These are phyloP conservation scores for Myocastor coypus DNA, from an alignment of 2,113 vertebrate genomes.

Conservation along the genomic window DNA sequence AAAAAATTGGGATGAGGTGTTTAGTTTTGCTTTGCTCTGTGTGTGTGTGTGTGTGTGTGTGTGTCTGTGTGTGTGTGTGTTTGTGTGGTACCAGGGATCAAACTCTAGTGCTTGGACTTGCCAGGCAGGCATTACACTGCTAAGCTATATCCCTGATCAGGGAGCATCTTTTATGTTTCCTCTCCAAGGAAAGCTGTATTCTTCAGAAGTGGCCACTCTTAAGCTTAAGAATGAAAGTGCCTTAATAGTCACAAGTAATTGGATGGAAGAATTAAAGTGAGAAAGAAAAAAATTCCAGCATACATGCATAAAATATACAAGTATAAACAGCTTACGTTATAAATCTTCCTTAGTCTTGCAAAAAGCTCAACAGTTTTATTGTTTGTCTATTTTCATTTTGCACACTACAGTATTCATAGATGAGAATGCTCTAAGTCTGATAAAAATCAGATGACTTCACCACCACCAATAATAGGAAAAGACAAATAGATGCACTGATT, in stretches of 20 bases:
- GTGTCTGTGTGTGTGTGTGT: too few relatives aligned
- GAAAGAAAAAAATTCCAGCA: slow-evolving; percentile 27
- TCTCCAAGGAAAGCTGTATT: neutral
- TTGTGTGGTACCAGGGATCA: too few relatives aligned
- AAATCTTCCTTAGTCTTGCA: slow-evolving; percentile 27
- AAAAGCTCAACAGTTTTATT: slow-evolving; percentile 52
- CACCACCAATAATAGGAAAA: slow-evolving; percentile 59
- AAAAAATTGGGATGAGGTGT: neutral
- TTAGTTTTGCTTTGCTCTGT: too few relatives aligned
- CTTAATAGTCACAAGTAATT: slow-evolving; percentile 2
- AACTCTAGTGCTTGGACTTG: too few relatives aligned
- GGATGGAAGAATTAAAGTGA: slow-evolving; percentile 25
- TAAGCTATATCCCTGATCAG: neutral
- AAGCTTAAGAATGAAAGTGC: slow-evolving; percentile 47
- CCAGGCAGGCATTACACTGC: too few relatives aligned
- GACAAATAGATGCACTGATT: slow-evolving; percentile 41
- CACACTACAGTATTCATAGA: slow-evolving; percentile 68
- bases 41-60: too few relatives aligned
- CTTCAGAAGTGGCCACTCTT: neutral
- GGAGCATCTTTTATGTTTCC: neutral
- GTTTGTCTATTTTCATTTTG: slow-evolving; percentile 56
- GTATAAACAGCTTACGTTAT: slow-evolving; percentile 33
- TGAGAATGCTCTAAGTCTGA: slow-evolving; percentile 34
- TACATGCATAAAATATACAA: slow-evolving; percentile 14
- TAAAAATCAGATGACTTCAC: slow-evolving; percentile 68